Evolutionary conservation across 2,113 vertebrate genomes (phyloP).

Genomic region (Mirza zaza): DNA sequence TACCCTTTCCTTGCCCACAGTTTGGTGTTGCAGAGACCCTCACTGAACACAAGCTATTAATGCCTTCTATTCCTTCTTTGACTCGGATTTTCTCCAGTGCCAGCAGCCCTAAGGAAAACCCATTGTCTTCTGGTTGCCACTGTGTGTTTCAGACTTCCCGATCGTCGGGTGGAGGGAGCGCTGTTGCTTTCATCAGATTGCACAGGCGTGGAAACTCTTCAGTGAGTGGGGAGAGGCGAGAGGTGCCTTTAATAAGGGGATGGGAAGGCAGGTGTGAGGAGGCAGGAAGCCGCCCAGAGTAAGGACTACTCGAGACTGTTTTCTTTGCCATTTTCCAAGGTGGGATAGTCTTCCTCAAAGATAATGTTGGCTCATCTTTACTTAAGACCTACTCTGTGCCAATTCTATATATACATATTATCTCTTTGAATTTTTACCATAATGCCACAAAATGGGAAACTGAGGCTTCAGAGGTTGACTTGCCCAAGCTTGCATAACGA

Average conservation of each 20-base stretch:
- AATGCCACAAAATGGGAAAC: not conserved
- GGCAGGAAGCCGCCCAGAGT: not conserved
- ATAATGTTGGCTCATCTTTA: not conserved
- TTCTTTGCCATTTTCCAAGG: not conserved
- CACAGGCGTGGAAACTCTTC: not conserved
- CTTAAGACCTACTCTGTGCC: not conserved
- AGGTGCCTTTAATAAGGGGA: not conserved
- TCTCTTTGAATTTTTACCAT: not conserved
- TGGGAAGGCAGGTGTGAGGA: not conserved
- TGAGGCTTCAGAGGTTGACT: not conserved
- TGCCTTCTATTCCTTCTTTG: not conserved
- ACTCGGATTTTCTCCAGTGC: not conserved
- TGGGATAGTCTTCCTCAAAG: not conserved
- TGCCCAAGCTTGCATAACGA: not conserved
- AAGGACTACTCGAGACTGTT: not conserved
- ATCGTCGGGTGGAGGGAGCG: not conserved
- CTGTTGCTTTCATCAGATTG: not conserved
- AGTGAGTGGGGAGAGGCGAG: not conserved
- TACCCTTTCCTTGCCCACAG: conserved; percentile 70
- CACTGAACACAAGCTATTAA: not conserved
- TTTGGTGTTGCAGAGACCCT: conserved; percentile 74
- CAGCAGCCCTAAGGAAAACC: conserved; percentile 4
- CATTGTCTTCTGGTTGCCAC: not conserved
- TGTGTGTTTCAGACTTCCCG: not conserved
- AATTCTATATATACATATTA: not conserved